Base-by-base conservation (phyloP, 2,797 vertebrate genomes). In the Tragopan temminckii region DNA sequence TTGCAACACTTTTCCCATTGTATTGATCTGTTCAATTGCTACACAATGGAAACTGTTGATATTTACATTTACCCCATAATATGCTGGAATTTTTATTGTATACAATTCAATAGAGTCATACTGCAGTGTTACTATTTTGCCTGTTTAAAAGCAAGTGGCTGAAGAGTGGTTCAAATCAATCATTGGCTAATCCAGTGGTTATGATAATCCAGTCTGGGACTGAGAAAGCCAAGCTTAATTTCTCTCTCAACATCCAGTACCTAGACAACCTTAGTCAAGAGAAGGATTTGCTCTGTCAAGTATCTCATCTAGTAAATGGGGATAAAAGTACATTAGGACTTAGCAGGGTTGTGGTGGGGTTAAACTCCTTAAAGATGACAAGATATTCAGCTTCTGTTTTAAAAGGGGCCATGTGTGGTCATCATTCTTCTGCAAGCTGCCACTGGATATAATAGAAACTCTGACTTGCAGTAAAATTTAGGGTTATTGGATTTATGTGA, bases 401-500 rank as follows among this genome's bases (percentile, higher is more conserved):
- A 50, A 83, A 74, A 61, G 4, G 5, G 5, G 58, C 9, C 23
- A 3, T 1, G 2, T 1, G 2, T 38, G 11, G 72, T 2, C 31
- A 31, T 79, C 7, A 29, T 63, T 81, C 43, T 80, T 88, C 18
- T 1, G 1, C 18, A 85, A 84, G 36, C 11, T 77, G 48, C 27
- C 8, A 10, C 16, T 38, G 40, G 33, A 58, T 69, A 91, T 79
- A 79, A 72, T 36, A 9, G 21, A 88, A 90, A 91, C 21, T 42
- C 2, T 1, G 9, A 46, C 58, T 89, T 75, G 11, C 29, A 80
- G 50, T 67, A 55, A 71, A 95, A 77, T 31, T 33, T 43, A 85
- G 27, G 43, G 4, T 61, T 69, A 74, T 58, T 57, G 67, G 84
- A 86, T 69, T 43, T 72, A 85, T 43, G n/a, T 46, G 79, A 94